Evolutionary conservation across 2,888 invertebrate genomes (phyloP), one percentile per base, ranked within the genome.

Genomic region (Operophtera brumata): DNA sequence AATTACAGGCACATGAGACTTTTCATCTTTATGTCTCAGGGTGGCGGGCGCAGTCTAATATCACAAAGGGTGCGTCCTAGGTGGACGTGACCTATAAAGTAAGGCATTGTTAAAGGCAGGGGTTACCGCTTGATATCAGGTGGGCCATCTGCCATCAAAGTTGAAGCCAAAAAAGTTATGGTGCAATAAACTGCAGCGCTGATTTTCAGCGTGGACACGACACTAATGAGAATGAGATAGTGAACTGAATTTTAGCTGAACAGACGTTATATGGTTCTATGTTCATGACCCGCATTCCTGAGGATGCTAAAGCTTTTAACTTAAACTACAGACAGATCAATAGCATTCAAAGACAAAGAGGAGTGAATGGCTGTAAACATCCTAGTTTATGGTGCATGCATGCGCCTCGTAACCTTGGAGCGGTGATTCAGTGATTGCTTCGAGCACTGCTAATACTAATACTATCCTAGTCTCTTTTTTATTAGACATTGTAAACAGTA

Each of bases 301-400:
- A 9, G 6, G 25, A 42, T 32, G 35, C 41, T 35, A 13, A 55
- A 66, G 67, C 65, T 65, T 62, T 60, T 69, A 52, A 66, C 71
- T 70, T 71, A 37, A 59, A 44, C 42, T 55, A 59, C 51, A 47
- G 39, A 11, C 56, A 57, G 54, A 66, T 60, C 43, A 57, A 47
- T 57, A 34, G 53, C 46, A 59, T 57, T 41, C 50, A 54, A 66
- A 71, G 61, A 71, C 67, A 71, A 70, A 67, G 72, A 65, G 53
- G 52, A 64, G 67, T 61, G 69, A 71, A 58, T 54, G 69, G 64
- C 64, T 61, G 65, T 75, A 70, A 74, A 73, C 57, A 71, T 60
- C 47, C 59, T 64, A 67, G 66, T 72, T 74, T 70, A 73, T 73
- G 63, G 65, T 69, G 64, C 69, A 20, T 20, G 67, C 69, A 30